Evolutionary conservation across 2,797 vertebrate species (phyloP).

Genomic region (Mallotus villosus): DNA sequence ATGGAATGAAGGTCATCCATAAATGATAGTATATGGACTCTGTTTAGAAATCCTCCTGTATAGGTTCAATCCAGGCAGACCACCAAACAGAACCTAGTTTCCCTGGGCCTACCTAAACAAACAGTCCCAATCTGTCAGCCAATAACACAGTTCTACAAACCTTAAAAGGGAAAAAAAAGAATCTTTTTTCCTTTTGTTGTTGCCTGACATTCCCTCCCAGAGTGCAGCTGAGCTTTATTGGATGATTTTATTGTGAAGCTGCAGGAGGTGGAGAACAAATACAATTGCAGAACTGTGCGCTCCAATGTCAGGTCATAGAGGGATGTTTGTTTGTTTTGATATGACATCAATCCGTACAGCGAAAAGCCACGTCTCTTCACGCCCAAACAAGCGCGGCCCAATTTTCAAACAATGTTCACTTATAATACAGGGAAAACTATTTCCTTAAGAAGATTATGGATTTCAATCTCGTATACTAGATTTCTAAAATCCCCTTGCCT

Average conservation of each 20-base stretch:
- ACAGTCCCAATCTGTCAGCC: too few species aligned
- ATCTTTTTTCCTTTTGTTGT: neutral
- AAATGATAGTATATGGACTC: too few species aligned
- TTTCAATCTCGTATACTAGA: neutral
- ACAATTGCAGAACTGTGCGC: neutral
- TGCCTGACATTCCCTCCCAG: neutral
- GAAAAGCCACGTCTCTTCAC: too few species aligned
- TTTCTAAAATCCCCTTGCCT: neutral
- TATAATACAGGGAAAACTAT: neutral
- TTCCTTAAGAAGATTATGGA: neutral
- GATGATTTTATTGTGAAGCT: neutral
- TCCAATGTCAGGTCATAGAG: neutral
- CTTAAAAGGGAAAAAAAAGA: neutral
- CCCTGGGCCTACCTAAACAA: too few species aligned
- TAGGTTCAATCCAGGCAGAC: too few species aligned
- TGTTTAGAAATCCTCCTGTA: too few species aligned
- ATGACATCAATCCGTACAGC: neutral
- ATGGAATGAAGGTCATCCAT: too few species aligned
- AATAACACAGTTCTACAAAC: neutral
- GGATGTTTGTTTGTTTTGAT: neutral
- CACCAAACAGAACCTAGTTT: too few species aligned
- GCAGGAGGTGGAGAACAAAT: neutral
- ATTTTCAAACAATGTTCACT: neutral
- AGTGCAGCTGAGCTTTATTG: neutral
- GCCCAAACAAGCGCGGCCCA: neutral